Conservation (phyloP, 2,888 invertebrate genomes). For the Epirrhoe alternata region DNA sequence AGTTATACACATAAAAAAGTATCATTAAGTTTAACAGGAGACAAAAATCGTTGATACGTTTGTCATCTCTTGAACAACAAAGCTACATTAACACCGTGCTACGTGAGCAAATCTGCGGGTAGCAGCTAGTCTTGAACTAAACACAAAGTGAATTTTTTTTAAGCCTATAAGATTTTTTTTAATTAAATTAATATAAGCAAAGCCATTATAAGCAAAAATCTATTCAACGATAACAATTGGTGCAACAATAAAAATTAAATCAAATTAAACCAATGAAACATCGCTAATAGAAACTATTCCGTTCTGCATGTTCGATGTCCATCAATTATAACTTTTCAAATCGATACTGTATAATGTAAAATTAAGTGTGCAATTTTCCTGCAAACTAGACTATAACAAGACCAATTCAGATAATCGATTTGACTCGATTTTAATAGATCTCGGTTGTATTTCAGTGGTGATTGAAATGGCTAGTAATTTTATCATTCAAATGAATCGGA, state of each 20-base stretch:
- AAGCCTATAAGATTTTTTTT: too few species aligned
- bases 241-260: neutral
- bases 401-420: slow-evolving; percentile 55
- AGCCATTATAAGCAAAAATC: too few species aligned
- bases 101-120: too few species aligned
- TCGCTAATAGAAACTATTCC: neutral
- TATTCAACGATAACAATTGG: too few species aligned
- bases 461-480: slow-evolving; percentile 32
- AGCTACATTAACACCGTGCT: too few species aligned
- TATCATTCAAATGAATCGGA: slow-evolving; percentile 31
- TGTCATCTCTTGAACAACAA: too few species aligned
- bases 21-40: too few species aligned
- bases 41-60: too few species aligned
- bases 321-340: slow-evolving; percentile 22
- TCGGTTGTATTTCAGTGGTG: slow-evolving; percentile 48
- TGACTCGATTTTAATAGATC: slow-evolving; percentile 53
- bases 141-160: too few species aligned
- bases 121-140: too few species aligned
- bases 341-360: slow-evolving; percentile 49
- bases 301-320: neutral
- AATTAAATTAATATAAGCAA: too few species aligned
- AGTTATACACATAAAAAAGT: too few species aligned
- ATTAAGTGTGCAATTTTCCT: slow-evolving; percentile 63
- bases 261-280: neutral
- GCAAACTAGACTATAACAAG: slow-evolving; percentile 57